Base-by-base conservation (phyloP, 2,797 vertebrate species). In the Leptodactylus fallax region DNA sequence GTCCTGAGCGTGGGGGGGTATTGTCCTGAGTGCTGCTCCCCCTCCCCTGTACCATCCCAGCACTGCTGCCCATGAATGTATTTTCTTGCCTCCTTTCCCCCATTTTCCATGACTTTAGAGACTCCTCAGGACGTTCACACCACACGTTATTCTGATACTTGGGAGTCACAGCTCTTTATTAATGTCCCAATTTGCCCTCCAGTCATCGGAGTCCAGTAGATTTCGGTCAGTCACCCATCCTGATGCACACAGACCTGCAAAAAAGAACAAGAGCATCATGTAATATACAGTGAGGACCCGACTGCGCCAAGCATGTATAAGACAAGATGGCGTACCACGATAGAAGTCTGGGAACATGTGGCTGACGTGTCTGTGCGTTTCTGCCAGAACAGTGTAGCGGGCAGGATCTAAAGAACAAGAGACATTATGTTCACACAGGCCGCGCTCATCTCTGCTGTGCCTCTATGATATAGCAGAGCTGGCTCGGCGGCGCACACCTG, bases 191-290 rank as follows among this genome's bases (percentile, higher is more conserved):
- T 95, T 94, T 0, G 96, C 94, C 82, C 97, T 94, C 97, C 97
- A 98, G 86, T 98, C 97, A 49, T 97, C 96, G 90, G 96, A 96
- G 92, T 97, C 95, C 53, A 98, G 90, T 36, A 97, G 94, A 78
- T 96, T 96, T 79, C 95, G 94, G 53, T 94, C 94, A 0, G 93
- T 95, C 74, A 95, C 94, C 97, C 97, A 98, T 72, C 95, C 96
- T 0, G 91, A 92, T 14, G 90, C 92, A 61, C 92, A 92, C 56
- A 97, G 90, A 77, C 94, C 97, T 97, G 91, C 1, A 90, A 87
- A 80, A 91, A 11, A 72, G 19, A 79, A 4, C 36, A 4, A 36
- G 36, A 36, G 36, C 36, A 36, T 36, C 36, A 36, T 36, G 36
- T 36, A 36, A 36, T 4, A 36, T 4, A 4, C 36, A 36, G 36